phyloP scores from a whole-genome alignment of 2,888 invertebrate genomes.

The Amorpha juglandis region DNA sequence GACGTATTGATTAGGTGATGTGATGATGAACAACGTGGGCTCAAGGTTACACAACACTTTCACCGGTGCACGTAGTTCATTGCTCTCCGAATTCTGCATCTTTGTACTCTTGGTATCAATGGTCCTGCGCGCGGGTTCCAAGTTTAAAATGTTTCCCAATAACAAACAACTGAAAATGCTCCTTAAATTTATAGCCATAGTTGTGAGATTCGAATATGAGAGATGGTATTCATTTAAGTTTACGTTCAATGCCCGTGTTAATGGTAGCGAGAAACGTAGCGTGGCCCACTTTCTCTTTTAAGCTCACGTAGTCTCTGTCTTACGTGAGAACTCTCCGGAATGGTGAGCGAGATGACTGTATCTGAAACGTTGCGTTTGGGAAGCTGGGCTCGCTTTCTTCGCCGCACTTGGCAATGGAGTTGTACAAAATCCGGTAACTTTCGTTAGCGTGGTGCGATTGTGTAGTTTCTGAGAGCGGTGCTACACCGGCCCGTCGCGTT shows the following conservation, averaged over 20 bases:
- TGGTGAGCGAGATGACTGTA: conserved; percentile 69
- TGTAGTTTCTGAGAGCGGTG: conserved; percentile 55
- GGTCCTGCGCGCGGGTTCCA: conserved; percentile 52
- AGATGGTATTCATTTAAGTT: conserved; percentile 67
- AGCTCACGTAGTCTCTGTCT: conserved; percentile 74
- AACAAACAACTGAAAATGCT: conserved; percentile 40
- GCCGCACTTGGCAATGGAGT: conserved; percentile 81
- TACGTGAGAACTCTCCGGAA: conserved; percentile 46
- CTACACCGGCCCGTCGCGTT: conserved; percentile 51
- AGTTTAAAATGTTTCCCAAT: conserved; percentile 42
- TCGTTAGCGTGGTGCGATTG: conserved; percentile 70
- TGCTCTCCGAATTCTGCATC: conserved; percentile 80
- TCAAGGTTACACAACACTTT: conserved; percentile 84
- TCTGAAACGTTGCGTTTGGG: conserved; percentile 59
- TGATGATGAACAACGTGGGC: conserved; percentile 67
- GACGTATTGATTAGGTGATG: conserved; percentile 76
- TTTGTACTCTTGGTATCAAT: conserved; percentile 52
- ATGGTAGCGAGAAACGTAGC: conserved; percentile 82
- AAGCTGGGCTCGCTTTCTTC: conserved; percentile 82
- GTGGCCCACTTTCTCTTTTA: conserved; percentile 85
- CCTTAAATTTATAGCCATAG: conserved; percentile 45
- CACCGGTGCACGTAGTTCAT: conserved; percentile 74
- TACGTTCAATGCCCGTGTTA: conserved; percentile 82
- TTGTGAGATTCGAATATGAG: conserved; percentile 44
- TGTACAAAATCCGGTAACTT: conserved; percentile 82